Conservation (phyloP, 2,113 vertebrate genomes). For the Ptyas mucosa region DNA sequence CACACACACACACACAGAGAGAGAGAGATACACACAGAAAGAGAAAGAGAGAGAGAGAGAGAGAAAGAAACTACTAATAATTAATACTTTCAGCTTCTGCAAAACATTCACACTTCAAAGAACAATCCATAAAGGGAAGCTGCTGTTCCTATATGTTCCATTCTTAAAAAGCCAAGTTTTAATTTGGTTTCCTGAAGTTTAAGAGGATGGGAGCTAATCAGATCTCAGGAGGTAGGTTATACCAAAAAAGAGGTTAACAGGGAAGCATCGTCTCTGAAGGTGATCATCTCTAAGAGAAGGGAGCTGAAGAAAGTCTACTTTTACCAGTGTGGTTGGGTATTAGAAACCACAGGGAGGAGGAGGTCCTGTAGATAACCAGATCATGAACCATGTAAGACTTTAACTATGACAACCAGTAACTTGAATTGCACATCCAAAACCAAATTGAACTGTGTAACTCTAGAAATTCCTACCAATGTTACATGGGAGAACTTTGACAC, state of each 20-base stretch:
- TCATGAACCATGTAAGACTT: neutral
- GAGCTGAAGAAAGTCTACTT: neutral
- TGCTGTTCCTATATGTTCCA: neutral
- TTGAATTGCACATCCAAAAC: neutral
- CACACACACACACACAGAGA: neutral
- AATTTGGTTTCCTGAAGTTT: neutral
- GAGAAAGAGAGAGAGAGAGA: too few relatives aligned
- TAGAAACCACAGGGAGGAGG: neutral
- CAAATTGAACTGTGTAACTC: neutral
- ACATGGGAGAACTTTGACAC: neutral
- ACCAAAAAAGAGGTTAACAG: neutral
- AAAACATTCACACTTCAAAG: neutral
- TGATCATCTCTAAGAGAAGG: neutral
- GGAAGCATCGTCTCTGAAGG: neutral
- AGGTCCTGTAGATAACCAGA: neutral
- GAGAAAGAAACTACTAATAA: neutral
- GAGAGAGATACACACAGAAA: neutral
- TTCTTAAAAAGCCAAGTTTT: neutral
- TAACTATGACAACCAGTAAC: neutral
- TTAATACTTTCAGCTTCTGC: neutral
- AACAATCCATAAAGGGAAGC: neutral
- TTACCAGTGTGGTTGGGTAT: neutral
- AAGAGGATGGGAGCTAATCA: neutral
- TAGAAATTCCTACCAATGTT: neutral
- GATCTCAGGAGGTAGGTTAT: neutral